These are phyloP conservation scores for Penaeus japonicus DNA, from an alignment of 1,140 invertebrate species.

Conservation along the genomic window DNA sequence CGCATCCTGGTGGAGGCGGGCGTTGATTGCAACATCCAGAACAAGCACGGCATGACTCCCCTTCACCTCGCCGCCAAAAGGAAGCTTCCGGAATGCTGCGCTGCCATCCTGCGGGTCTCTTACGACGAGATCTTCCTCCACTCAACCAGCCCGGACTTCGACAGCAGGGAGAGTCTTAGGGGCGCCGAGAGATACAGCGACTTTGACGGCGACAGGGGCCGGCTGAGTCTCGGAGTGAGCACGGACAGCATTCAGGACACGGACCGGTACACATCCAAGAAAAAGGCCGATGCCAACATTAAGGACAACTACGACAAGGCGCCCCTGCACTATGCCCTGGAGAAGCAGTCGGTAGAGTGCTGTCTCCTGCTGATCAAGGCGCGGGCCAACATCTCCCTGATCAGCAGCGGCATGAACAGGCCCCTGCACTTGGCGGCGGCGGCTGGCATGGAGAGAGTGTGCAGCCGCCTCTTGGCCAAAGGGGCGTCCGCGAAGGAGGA, in stretches of 20 bases:
- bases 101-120: neutral
- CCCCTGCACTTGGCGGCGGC: neutral
- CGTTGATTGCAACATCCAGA: neutral
- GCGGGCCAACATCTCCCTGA: neutral
- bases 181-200: no score
- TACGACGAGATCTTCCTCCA: neutral
- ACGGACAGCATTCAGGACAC: no score
- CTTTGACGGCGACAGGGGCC: no score
- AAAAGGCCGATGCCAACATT: neutral
- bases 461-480: neutral
- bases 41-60: neutral
- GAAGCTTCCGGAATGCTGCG: neutral
- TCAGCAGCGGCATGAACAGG: neutral
- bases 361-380: neutral
- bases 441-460: neutral
- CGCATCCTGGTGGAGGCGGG: neutral
- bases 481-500: neutral
- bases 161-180: no score
- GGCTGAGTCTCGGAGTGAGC: no score
- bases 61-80: neutral
- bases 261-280: neutral
- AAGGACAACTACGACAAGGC: neutral
- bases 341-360: neutral
- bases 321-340: neutral
- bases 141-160: no score